Evolutionary conservation across 2,113 vertebrate species (phyloP).

Genomic region (Peromyscus maniculatus): DNA sequence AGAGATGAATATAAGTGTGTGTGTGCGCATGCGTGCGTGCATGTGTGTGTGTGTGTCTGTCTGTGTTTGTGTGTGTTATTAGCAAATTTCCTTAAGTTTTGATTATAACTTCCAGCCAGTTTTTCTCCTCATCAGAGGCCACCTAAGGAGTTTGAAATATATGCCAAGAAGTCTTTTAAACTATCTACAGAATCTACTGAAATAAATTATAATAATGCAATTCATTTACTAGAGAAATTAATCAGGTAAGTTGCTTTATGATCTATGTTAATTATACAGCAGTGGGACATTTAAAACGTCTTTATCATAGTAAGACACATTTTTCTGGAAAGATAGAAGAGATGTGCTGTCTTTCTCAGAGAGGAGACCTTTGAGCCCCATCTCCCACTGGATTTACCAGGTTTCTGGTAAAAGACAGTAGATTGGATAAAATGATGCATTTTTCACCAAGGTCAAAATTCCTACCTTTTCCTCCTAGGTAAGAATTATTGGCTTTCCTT

Average conservation of each 20-base stretch:
- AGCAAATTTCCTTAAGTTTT: not conserved
- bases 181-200: not conserved
- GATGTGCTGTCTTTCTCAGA: not conserved
- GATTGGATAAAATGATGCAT: rapidly evolving
- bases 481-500: not conserved
- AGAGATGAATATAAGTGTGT: not conserved
- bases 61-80: not conserved
- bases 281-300: not conserved
- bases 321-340: not conserved
- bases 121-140: not conserved
- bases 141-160: slow-evolving; percentile 29
- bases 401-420: not conserved
- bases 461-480: not conserved
- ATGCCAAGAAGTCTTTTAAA: not conserved
- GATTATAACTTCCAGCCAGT: not conserved
- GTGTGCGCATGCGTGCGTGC: not conserved
- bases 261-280: not conserved
- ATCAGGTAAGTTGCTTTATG: slow-evolving; percentile 20
- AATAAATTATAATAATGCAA: not conserved
- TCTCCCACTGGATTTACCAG: rapidly evolving
- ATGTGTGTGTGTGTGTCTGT: not conserved
- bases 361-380: rapidly evolving
- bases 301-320: not conserved
- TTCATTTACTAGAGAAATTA: slow-evolving; percentile 2
- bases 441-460: not conserved